Evolutionary conservation across 2,888 invertebrate species (phyloP), one percentile per base, ranked within the genome.

Genomic region (Lycia hirtaria): DNA sequence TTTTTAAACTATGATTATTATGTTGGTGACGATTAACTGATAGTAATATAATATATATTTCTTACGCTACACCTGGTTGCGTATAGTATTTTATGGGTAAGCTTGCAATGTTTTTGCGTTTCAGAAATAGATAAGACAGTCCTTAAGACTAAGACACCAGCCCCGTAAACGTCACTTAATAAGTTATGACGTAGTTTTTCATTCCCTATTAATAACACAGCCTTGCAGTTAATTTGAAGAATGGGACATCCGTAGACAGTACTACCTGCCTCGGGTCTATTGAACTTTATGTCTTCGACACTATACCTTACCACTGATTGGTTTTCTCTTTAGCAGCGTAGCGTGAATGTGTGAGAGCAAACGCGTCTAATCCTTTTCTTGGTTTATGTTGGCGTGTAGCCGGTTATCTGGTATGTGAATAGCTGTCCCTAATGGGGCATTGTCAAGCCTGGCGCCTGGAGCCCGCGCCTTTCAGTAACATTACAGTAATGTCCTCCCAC

Each of bases 401-500:
- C 53, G 32, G 44, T 60, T 60, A 58, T 62, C 70, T 67, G 68
- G 64, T 65, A 71, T 62, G 67, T 76, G 71, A 71, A 72, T 70
- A 73, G 68, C 71, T 69, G 62, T 66, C 60, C 72, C 59, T 78
- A 81, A 81, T 80, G 75, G 79, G 60, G 73, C 69, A 81, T 81
- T 81, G 81, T 80, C 74, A 69, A 59, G 70, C 67, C 64, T 72
- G 79, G 77, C 78, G 78, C 75, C 75, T 51, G 50, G 47, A 56
- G 47, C 65, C 62, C 67, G 66, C 62, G 67, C 72, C 72, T 74
- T 73, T 75, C 70, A 71, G 74, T 71, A 58, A 68, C 71, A 75
- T 77, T 78, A 75, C 75, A 64, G 74, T 78, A 76, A 76, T 78
- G 68, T 67, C 72, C 69, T 67, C 76, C 76, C 72, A 77, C 78